Evolutionary conservation across 2,113 vertebrate genomes (phyloP), one percentile per base, ranked within the genome.

Genomic region (Aleadryas rufinucha): DNA sequence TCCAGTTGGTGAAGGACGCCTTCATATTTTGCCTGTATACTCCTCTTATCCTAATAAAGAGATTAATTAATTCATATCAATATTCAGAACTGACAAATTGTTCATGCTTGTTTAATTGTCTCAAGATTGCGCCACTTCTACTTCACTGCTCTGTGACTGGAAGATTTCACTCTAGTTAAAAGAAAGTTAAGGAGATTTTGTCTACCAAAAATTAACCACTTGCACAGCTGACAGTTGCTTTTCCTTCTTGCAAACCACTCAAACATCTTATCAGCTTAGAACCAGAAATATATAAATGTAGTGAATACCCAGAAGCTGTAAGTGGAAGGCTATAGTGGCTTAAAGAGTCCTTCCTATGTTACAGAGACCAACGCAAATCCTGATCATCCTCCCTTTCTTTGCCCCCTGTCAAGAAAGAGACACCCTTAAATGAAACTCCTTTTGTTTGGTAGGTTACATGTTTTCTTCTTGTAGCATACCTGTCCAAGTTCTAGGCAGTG

Each of bases 371-470:
- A 54, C 7, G 15, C 5, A 71, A 69, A 37, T 45, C n/a, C 14
- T 42, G 7, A 56, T 60, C 24, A 50, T 45, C 16, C 31, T 77
- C 16, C 23, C 12, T 9, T 78, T 61, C 70, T 83, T 72, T 84
- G 17, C 1, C 3, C 4, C 2, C 27, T 30, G 2, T 37, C 15
- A 33, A 66, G 59, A 88, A 68, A 57, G 27, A 88, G 10, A 44
- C 8, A 44, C 2, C 6, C 7, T 79, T 72, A 69, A 69, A 79
- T 45, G 3, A 83, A 91, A 61, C 6, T 49, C 33, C 7, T n/a
- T 60, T 17, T 17, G 1, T 10, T 37, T 59, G 39, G 7, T 64
- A 30, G 26, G 2, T 52, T 50, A 4, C 0, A 0, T 56, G 10
- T 3, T 57, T 45, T 63, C 63, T 84, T 64, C 13, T 39, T 63